Conservation (phyloP, 2,888 invertebrate species). For the Cephus runcator region DNA sequence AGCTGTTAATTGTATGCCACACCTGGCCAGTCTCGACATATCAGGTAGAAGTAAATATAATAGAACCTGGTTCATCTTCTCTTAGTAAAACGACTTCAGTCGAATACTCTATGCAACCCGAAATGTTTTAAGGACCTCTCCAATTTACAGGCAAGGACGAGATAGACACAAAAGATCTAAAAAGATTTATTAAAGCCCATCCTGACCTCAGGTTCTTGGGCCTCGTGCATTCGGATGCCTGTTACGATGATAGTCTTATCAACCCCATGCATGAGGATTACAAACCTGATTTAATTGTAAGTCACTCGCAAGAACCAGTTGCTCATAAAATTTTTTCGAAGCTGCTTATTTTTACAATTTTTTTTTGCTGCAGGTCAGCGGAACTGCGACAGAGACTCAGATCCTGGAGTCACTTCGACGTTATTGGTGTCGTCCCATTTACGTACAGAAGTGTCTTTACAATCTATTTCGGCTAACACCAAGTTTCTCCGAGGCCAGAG, state of each 20-base stretch:
- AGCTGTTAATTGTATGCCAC: constrained; percentile 66
- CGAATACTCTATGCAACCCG: background rate
- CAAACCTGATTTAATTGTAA: constrained; percentile 63
- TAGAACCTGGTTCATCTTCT: background rate
- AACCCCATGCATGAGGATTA: constrained; percentile 64
- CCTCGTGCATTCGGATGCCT: constrained; percentile 69
- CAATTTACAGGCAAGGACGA: constrained; percentile 66
- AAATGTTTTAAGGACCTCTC: background rate
- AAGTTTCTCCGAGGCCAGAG: constrained; percentile 67
- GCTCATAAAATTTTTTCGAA: background rate
- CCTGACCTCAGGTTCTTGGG: constrained; percentile 69
- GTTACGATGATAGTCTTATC: constrained; percentile 68
- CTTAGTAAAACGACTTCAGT: background rate
- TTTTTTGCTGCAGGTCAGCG: constrained; percentile 65
- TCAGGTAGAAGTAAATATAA: constrained; percentile 64
- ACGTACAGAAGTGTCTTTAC: constrained; percentile 76
- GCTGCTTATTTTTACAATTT: background rate
- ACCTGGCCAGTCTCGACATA: constrained; percentile 73
- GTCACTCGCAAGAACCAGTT: background rate
- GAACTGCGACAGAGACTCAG: constrained; percentile 70
- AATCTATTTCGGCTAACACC: constrained; percentile 71
- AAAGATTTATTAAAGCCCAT: constrained; percentile 65
- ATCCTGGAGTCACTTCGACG: constrained; percentile 70
- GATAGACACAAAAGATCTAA: constrained; percentile 65
- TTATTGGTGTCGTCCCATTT: constrained; percentile 70